These are phyloP conservation scores for Leptura quadrifasciata DNA, from an alignment of 2,888 invertebrate species.

Conservation along the genomic window DNA sequence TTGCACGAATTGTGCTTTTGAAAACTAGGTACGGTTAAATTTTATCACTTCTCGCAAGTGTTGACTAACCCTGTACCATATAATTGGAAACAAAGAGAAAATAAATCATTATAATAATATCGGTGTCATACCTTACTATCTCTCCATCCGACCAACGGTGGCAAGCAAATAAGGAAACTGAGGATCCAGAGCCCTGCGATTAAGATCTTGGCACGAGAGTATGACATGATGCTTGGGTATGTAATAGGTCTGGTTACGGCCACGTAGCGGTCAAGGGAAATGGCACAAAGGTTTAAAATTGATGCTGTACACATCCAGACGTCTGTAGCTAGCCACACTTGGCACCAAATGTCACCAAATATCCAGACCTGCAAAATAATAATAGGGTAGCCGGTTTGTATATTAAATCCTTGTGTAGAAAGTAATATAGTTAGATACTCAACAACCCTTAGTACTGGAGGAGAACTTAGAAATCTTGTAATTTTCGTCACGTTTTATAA, in stretches of 20 bases:
- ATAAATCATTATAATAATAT: not conserved
- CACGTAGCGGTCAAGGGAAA: constrained; percentile 95
- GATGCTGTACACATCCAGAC: constrained; percentile 99
- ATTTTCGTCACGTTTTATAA: no score
- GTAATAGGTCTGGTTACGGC: constrained; percentile 97
- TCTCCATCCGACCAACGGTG: constrained; percentile 96
- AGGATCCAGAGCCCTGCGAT: constrained; percentile 96
- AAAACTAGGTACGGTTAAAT: no score
- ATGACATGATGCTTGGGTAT: constrained; percentile 94
- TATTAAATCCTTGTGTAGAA: not conserved
- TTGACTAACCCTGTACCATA: not conserved
- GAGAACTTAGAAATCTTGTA: no score
- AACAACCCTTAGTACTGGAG: no score
- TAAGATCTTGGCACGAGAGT: constrained; percentile 88
- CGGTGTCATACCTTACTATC: constrained; percentile 80
- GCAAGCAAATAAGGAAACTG: constrained; percentile 97
- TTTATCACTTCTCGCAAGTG: no score
- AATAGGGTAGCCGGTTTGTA: constrained; percentile 48
- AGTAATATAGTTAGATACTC: no score
- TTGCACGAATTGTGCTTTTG: no score
- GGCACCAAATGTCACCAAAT: constrained; percentile 97
- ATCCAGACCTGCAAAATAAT: constrained; percentile 90
- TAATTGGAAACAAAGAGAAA: not conserved
- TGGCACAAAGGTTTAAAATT: constrained; percentile 96
- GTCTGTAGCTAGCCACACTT: constrained; percentile 97